Percentiles rank a stretch among this genome's conserved stretches.
Evolutionary conservation across 2,797 vertebrate genomes (phyloP).

Genomic region (Atherinosoma microstoma): DNA sequence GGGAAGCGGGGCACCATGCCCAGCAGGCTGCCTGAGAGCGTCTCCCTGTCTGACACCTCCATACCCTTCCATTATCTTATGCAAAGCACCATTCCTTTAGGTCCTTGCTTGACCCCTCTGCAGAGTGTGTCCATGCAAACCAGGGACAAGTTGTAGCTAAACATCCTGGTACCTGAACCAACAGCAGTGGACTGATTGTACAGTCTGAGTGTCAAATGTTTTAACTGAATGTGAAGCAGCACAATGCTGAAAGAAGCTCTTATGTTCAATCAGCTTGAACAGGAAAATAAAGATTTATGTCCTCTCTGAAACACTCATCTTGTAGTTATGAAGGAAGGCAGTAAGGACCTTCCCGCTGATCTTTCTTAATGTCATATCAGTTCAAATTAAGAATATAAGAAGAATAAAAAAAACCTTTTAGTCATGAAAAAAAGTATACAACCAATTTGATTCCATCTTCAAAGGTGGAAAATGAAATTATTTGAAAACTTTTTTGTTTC

Average conservation of each 20-base stretch:
- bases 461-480: neutral
- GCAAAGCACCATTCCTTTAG: constrained; percentile 19
- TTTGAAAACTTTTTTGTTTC: neutral
- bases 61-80: neutral
- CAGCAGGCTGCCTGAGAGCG: constrained; percentile 54
- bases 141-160: constrained; percentile 23
- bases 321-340: neutral
- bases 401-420: neutral
- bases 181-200: neutral
- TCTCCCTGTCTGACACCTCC: constrained; percentile 46
- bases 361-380: no score
- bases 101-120: constrained; percentile 32
- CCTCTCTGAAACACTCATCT: neutral
- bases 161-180: constrained; percentile 16
- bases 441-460: neutral
- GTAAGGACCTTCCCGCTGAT: neutral
- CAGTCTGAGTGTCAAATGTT: neutral
- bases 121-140: constrained; percentile 23
- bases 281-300: neutral
- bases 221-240: neutral
- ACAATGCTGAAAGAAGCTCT: neutral
- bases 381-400: no score
- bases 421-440: neutral
- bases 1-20: constrained; percentile 59
- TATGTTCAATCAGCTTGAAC: neutral